These are phyloP conservation scores for Calameuta filiformis DNA, from an alignment of 2,888 invertebrate genomes.

Conservation along the genomic window DNA sequence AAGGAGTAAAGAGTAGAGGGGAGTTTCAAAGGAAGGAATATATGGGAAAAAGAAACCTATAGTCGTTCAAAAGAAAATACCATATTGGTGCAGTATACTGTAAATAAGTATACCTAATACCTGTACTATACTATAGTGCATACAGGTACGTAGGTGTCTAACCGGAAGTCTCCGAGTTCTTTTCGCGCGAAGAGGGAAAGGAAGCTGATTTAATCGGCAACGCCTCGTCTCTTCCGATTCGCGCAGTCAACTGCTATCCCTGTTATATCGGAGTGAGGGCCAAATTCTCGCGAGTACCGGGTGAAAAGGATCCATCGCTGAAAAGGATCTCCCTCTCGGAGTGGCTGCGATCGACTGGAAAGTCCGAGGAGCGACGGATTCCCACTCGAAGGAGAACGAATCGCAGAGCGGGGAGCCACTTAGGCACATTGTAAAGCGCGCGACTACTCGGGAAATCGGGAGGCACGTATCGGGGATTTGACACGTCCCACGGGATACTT, in stretches of 20 bases:
- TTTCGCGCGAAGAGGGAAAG: not conserved
- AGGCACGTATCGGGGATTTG: slow-evolving; percentile 8
- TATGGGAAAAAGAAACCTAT: not conserved
- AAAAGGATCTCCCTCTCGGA: not conserved
- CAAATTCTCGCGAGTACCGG: too few species aligned
- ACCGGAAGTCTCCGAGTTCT: not conserved
- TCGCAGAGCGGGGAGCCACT: not conserved
- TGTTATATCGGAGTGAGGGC: too few species aligned
- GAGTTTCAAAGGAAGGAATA: not conserved
- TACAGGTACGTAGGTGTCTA: too few species aligned
- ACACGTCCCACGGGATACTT: slow-evolving; percentile 35
- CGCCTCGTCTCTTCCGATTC: not conserved
- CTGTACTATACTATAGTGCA: not conserved
- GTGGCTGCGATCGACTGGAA: not conserved
- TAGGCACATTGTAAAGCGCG: not conserved
- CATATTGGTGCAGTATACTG: not conserved
- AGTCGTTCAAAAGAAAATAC: not conserved
- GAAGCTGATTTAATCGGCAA: not conserved
- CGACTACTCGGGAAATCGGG: slow-evolving; percentile 3
- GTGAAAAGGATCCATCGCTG: too few species aligned
- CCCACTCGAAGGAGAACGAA: not conserved
- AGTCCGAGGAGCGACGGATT: not conserved
- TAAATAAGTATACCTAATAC: not conserved
- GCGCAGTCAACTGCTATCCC: not conserved
- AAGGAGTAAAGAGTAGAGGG: not conserved